Evolutionary conservation across 2,797 vertebrate species (phyloP), one percentile per base, ranked within the genome.

Genomic region (Pogoniulus pusillus): DNA sequence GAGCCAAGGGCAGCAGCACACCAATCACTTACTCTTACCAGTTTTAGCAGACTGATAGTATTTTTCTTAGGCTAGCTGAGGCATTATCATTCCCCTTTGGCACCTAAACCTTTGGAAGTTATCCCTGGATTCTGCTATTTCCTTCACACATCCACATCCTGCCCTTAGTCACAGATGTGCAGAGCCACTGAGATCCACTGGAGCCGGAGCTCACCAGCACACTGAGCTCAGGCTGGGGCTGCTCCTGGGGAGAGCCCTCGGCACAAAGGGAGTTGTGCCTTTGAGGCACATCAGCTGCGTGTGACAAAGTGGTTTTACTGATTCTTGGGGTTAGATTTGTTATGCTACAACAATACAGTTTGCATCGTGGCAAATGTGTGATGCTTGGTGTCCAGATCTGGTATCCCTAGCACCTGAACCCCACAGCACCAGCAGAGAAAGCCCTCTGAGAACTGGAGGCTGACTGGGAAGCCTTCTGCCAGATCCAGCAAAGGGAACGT

Each of bases 51-150:
- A 64, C 11, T 54, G 39, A 10, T 91, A n/a, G 3, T 66, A 62
- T 87, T 82, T 74, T 59, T 78, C 53, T 77, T 65, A 80, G 39
- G 41, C 77, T 32, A n/a, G 37, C 20, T 80, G 54, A 82, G 91
- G 75, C 34, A 29, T 34, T 59, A 71, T 7, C 14, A 49, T 59
- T 89, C 24, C 10, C 9, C 29, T 90, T 74, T 65, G 13, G 22
- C 47, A 82, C 29, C 34, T 34, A 55, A 80, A 82, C 16, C 57
- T 37, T 68, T 62, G 60, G 27, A 74, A 80, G 11, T 70, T 90
- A 72, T 66, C 35, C 22, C 59, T 35, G 10, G 58, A 34, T 80
- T 65, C 71, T 57, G 34, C 16, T n/a, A 45, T 78, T 90, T 93
- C 69, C 39, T 81, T 73, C 29, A 22, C 18, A 30, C 34, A 71